Evolutionary conservation across 2,113 vertebrate species (phyloP).

Genomic region (Lepisosteus oculatus): DNA sequence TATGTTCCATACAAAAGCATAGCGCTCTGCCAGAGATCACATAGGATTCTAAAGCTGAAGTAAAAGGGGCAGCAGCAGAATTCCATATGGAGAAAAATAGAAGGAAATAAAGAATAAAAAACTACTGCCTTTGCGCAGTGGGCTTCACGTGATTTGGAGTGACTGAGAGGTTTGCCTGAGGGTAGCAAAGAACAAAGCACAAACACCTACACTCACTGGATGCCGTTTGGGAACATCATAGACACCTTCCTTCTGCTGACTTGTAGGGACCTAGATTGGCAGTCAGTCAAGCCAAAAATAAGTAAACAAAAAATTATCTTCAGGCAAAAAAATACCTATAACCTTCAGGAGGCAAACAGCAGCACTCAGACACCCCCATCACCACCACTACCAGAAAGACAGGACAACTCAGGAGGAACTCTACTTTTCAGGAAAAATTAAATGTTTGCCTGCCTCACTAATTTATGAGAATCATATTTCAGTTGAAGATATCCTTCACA

Average conservation of each 20-base stretch:
- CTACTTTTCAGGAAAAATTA: too few relatives aligned
- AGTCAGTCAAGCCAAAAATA: slow-evolving; percentile 47
- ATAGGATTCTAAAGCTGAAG: background rate
- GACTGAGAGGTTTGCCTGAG: slow-evolving; percentile 62
- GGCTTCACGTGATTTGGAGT: background rate
- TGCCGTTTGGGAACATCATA: slow-evolving; percentile 99
- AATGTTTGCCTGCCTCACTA: too few relatives aligned
- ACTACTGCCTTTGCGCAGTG: background rate
- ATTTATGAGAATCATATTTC: too few relatives aligned
- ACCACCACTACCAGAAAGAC: too few relatives aligned
- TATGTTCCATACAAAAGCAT: background rate
- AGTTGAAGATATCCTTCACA: too few relatives aligned
- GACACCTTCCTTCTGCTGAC: slow-evolving; percentile 99
- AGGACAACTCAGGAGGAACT: too few relatives aligned
- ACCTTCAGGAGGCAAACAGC: slow-evolving; percentile 1
- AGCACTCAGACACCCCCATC: too few relatives aligned
- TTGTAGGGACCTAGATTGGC: slow-evolving; percentile 89
- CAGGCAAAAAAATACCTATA: slow-evolving; percentile 31
- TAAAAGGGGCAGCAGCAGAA: background rate
- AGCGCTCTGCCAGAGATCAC: background rate
- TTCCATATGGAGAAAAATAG: background rate
- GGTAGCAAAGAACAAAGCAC: slow-evolving; percentile 46
- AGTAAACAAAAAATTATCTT: slow-evolving; percentile 45
- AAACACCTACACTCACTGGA: slow-evolving; percentile 94
- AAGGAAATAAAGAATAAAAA: background rate